These are phyloP conservation scores for Cricetomys ansorgei DNA, from an alignment of 2,113 vertebrate genomes.

Conservation along the genomic window DNA sequence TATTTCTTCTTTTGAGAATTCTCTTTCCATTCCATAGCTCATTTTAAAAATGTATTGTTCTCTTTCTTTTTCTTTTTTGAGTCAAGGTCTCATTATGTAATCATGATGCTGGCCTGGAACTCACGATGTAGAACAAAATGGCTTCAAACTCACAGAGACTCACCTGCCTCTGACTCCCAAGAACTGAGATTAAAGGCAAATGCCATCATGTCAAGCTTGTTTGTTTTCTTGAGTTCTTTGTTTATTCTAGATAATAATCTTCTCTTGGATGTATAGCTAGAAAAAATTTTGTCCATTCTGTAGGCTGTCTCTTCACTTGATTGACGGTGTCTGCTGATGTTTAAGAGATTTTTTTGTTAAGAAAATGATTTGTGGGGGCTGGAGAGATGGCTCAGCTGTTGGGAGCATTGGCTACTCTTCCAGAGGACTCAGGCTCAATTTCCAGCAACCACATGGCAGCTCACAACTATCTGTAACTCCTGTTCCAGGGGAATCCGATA, in stretches of 20 bases:
- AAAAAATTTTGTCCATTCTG: not conserved
- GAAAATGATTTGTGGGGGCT: not conserved
- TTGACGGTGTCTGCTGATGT: not conserved
- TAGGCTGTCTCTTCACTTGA: not conserved
- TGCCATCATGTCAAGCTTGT: not conserved
- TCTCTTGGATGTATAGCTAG: not conserved
- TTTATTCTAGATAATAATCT: not conserved
- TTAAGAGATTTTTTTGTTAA: not conserved
- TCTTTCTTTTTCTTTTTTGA: not conserved
- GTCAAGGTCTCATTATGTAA: not conserved
- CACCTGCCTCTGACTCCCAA: not conserved
- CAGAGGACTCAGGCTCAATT: no score
- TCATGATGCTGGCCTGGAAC: not conserved
- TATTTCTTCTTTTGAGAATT: not conserved
- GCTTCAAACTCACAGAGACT: not conserved
- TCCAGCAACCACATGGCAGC: no score
- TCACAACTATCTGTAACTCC: no score
- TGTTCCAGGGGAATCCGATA: no score
- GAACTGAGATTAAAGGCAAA: not conserved
- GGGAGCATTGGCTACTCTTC: no score
- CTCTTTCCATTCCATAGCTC: not conserved
- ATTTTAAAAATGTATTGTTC: not conserved
- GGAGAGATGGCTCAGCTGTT: no score
- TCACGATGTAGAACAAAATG: not conserved
- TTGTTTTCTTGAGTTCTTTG: not conserved